A percentile compares a stretch with the other conserved stretches of the same genome.
These are phyloP conservation scores for Perizoma affinitatum DNA, from an alignment of 2,888 invertebrate species.

Conservation along the genomic window DNA sequence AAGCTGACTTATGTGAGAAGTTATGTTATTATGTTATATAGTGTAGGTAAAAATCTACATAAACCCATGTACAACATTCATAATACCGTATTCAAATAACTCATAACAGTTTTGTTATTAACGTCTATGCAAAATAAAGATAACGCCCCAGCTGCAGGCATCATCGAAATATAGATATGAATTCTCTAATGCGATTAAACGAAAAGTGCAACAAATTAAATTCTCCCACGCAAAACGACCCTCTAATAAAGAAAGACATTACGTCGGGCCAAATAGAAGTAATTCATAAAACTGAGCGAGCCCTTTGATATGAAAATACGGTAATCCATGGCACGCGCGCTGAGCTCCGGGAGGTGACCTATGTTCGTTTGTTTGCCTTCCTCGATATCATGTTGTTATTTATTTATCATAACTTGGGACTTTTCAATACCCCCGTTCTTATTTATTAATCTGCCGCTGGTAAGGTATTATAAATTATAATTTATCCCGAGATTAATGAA, in stretches of 20 bases:
- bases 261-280: conserved; percentile 68
- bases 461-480: conserved; percentile 71
- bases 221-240: conserved; percentile 77
- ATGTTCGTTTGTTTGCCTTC: conserved; percentile 69
- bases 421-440: conserved; percentile 72
- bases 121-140: conserved; percentile 58
- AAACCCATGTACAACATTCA: not conserved
- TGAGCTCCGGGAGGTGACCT: conserved; percentile 65
- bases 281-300: conserved; percentile 77
- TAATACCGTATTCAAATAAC: conserved; percentile 23
- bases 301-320: conserved; percentile 82
- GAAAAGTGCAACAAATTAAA: conserved; percentile 79
- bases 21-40: no score
- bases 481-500: conserved; percentile 70
- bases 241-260: conserved; percentile 74
- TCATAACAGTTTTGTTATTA: conserved; percentile 44
- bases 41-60: no score
- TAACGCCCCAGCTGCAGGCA: conserved; percentile 48
- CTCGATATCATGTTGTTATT: conserved; percentile 68
- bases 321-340: conserved; percentile 79
- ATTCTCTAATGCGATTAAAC: conserved; percentile 69
- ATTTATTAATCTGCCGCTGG: conserved; percentile 65
- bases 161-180: conserved; percentile 61
- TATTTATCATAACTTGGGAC: conserved; percentile 71
- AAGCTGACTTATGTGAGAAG: no score